Conservation (phyloP, 1,140 invertebrate genomes). For the Druon quercuslanigerum region DNA sequence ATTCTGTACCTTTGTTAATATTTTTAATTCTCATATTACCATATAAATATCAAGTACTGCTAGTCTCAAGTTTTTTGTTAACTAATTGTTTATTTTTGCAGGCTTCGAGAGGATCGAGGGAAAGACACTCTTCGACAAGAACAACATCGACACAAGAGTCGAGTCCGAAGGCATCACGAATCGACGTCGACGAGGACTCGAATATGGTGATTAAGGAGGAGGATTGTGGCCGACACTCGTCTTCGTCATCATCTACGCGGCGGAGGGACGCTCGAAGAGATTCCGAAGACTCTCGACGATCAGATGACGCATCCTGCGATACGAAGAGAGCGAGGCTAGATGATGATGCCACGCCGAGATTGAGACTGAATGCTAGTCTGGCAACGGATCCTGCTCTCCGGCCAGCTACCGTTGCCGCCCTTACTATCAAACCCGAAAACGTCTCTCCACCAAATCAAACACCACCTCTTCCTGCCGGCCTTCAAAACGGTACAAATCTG, state of each 20-base stretch:
- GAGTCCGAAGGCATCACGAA: conserved; percentile 60
- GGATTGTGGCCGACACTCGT: conserved; percentile 45
- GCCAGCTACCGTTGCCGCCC: conserved; percentile 73
- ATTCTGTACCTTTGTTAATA: too few relatives aligned
- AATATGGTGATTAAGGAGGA: conserved; percentile 61
- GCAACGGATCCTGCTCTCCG: conserved; percentile 88
- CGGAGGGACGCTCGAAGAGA: conserved; percentile 58
- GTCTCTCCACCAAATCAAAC: conserved; percentile 65
- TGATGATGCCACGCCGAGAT: conserved; percentile 78
- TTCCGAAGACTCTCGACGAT: conserved; percentile 60
- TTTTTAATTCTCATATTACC: too few relatives aligned
- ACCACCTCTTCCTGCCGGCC: conserved; percentile 61
- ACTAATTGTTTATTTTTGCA: conserved; percentile 35
- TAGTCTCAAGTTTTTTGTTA: not conserved
- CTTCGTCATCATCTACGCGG: conserved; percentile 38
- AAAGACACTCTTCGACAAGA: conserved; percentile 57
- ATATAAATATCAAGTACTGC: too few relatives aligned
- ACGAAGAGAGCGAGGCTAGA: conserved; percentile 68
- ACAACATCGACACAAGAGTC: conserved; percentile 59
- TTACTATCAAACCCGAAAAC: conserved; percentile 70
- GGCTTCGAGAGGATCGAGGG: conserved; percentile 55
- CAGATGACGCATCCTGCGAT: conserved; percentile 54
- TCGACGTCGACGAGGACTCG: conserved; percentile 60
- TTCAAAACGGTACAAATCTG: conserved; percentile 68
- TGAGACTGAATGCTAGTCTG: conserved; percentile 85